Evolutionary conservation across 2,797 vertebrate species (phyloP), one percentile per base, ranked within the genome.

Genomic region (Numenius phaeopus): DNA sequence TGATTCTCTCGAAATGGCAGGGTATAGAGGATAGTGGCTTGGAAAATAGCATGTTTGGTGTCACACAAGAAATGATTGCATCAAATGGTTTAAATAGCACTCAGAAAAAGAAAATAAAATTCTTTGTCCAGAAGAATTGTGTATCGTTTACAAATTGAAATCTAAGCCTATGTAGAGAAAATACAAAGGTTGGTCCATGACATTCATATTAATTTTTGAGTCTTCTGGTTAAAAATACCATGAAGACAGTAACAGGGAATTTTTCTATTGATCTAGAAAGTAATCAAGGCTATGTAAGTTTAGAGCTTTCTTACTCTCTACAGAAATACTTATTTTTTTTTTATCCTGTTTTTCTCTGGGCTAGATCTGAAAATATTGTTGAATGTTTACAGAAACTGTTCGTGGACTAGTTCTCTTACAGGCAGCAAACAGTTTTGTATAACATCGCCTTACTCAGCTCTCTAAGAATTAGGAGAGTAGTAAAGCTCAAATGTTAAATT

Each of bases 141-240:
- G 10, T 42, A 37, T 58, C 1, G 1, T 9, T 77, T 82, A n/a
- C 22, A 62, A 73, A 42, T 62, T 54, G n/a, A 72, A 72, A 69
- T 58, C 32, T 81, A 14, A 82, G 78, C 7, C 8, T 42, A 10
- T 69, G 14, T 49, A 67, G 39, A 72, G 49, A 78, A 82, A 86
- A 39, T 29, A 72, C 20, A 22, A 54, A 49, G 18, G 22, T 17
- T 29, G 37, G 50, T 46, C 30, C 17, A 24, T 40, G 8, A 34
- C 71, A 57, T 50, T 61, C 4, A 21, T 66, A 22, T 37, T 50
- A 0, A n/a, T 40, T n/a, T 79, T 19, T 29, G 1, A 1, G 1
- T n/a, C 81, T 67, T 87, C 10, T 37, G n/a, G 26, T 64, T 73
- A 72, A 14, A 82, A 37, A 62, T 77, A 34, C 8, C 20, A 37